Percentiles rank a stretch among this genome's conserved stretches.
These are phyloP conservation scores for Conomelus anceps DNA, from an alignment of 2,888 invertebrate genomes.

Conservation along the genomic window DNA sequence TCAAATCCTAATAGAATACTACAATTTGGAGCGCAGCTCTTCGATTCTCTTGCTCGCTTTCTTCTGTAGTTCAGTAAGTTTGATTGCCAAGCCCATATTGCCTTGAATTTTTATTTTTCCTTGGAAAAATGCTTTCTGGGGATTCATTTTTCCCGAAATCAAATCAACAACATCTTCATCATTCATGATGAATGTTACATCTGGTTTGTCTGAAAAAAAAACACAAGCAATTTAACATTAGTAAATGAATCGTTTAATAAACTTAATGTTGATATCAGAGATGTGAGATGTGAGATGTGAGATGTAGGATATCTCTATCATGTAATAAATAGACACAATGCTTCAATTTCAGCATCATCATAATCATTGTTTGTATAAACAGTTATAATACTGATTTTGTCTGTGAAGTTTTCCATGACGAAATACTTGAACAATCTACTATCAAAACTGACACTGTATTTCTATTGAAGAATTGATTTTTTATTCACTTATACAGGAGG, in stretches of 20 bases:
- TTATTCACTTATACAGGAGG: too few relatives aligned
- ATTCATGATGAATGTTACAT: slow-evolving; percentile 80
- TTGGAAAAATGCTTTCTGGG: slow-evolving; percentile 93
- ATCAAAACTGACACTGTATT: too few relatives aligned
- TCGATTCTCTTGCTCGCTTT: slow-evolving; percentile 68
- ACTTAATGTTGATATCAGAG: too few relatives aligned
- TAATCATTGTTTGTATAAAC: too few relatives aligned
- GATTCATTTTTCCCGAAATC: slow-evolving; percentile 84
- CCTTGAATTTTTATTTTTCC: slow-evolving; percentile 95
- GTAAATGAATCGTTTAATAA: neutral
- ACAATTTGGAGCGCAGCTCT: slow-evolving; percentile 65
- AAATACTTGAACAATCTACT: too few relatives aligned
- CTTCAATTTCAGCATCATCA: too few relatives aligned
- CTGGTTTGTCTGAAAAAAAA: slow-evolving; percentile 64
- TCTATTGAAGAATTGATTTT: too few relatives aligned
- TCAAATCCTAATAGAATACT: slow-evolving; percentile 39
- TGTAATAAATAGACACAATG: too few relatives aligned
- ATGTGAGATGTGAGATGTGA: neutral
- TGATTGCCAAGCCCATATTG: slow-evolving; percentile 95
- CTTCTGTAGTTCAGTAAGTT: slow-evolving; percentile 75
- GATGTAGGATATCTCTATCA: too few relatives aligned
- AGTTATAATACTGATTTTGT: too few relatives aligned
- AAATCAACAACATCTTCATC: slow-evolving; percentile 85
- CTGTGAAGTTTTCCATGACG: too few relatives aligned
- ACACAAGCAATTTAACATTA: neutral